A percentile compares a stretch with the other conserved stretches of the same genome.
These are phyloP conservation scores for Darwinula stevensoni DNA, from an alignment of 2,888 invertebrate genomes.

Conservation along the genomic window DNA sequence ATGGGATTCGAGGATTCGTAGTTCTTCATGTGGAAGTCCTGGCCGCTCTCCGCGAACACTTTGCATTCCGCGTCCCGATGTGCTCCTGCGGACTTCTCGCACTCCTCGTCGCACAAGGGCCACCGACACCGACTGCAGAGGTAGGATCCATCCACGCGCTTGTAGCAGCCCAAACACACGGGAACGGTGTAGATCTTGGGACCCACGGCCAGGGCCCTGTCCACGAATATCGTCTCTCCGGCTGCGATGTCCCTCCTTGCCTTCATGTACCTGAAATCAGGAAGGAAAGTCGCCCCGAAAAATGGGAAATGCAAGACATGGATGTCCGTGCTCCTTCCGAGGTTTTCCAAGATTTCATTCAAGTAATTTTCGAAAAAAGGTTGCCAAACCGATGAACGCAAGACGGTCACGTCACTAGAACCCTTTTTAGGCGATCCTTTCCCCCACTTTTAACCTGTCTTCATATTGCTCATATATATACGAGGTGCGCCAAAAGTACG, in stretches of 20 bases:
- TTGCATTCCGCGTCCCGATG: too few relatives aligned
- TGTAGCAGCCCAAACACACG: slow-evolving; percentile 1
- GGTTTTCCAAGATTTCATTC: too few relatives aligned
- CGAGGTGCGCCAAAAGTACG: too few relatives aligned
- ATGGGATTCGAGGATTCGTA: not conserved
- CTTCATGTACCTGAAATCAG: not conserved
- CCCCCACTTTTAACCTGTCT: too few relatives aligned
- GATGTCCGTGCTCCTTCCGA: too few relatives aligned
- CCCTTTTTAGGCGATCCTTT: too few relatives aligned
- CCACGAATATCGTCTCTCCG: not conserved
- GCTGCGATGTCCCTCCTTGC: not conserved
- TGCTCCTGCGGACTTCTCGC: not conserved
- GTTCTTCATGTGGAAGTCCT: not conserved
- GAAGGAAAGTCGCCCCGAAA: too few relatives aligned
- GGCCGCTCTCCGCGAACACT: not conserved
- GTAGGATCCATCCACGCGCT: not conserved
- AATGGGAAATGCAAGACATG: too few relatives aligned
- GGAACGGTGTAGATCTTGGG: not conserved
- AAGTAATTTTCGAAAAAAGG: too few relatives aligned
- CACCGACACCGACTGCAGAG: not conserved
- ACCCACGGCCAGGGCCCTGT: not conserved
- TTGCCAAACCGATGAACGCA: too few relatives aligned
- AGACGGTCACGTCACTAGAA: too few relatives aligned
- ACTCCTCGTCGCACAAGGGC: not conserved
- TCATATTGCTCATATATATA: too few relatives aligned